Evolutionary conservation across 2,797 vertebrate species (phyloP).

Genomic region (Pseudochirops corinnae): DNA sequence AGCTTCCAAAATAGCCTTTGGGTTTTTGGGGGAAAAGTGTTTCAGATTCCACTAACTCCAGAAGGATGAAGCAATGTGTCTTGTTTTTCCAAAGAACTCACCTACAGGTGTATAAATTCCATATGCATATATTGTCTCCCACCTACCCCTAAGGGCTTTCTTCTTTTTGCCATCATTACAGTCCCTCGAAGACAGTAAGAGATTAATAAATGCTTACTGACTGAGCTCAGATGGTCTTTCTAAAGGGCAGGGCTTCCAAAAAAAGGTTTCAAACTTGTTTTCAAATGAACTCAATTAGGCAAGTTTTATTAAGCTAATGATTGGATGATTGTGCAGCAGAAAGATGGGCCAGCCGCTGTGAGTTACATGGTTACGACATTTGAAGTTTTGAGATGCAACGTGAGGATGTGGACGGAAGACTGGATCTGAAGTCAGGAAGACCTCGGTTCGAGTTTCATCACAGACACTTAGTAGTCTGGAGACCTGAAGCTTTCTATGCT

Average conservation of each 20-base stretch:
- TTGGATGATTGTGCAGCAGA: not conserved
- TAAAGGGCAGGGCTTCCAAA: not conserved
- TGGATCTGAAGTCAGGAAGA: not conserved
- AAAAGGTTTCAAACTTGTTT: not conserved
- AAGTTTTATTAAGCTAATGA: not conserved
- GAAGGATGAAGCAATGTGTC: not conserved
- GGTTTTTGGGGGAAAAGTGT: not conserved
- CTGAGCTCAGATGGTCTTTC: not conserved
- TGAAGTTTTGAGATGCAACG: not conserved
- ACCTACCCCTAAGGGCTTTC: not conserved
- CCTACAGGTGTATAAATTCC: not conserved
- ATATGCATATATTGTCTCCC: not conserved
- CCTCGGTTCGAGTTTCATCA: not conserved
- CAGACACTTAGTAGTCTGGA: not conserved
- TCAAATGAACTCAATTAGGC: not conserved
- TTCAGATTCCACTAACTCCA: not conserved
- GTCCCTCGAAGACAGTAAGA: not conserved
- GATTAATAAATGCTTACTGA: not conserved
- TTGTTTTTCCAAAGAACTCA: not conserved
- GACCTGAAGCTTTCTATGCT: not conserved
- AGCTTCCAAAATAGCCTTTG: not conserved
- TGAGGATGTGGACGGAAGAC: not conserved
- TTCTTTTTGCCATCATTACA: no score
- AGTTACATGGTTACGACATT: not conserved
- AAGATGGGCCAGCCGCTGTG: not conserved